Conservation (phyloP, 53 echinoderm and acorn worm genomes). For the Pentamera pediparva region DNA sequence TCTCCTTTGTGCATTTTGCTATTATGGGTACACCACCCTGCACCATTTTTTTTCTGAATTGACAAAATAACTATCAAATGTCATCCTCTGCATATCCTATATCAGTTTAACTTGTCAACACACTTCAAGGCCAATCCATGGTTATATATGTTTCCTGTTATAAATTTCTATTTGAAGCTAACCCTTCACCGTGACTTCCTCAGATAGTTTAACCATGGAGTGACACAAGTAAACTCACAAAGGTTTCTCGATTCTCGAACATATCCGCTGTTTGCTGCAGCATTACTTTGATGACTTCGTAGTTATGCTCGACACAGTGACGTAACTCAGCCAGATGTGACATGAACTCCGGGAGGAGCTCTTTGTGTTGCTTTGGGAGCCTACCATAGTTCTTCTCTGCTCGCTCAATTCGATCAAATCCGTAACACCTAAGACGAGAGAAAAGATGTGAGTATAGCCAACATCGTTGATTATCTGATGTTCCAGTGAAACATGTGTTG, state of each 20-base stretch:
- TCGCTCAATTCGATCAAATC: slow-evolving; percentile 50
- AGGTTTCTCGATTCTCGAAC: slow-evolving; percentile 74
- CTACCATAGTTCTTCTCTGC: slow-evolving; percentile 52
- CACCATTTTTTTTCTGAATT: no score
- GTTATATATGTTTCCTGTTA: no score
- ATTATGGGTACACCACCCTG: no score
- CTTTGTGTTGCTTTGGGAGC: slow-evolving; percentile 53
- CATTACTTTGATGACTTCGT: slow-evolving; percentile 77
- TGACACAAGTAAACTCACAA: slow-evolving; percentile 41
- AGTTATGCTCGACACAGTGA: slow-evolving; percentile 70
- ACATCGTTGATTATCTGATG: background rate
- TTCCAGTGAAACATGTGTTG: background rate
- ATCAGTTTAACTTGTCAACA: no score
- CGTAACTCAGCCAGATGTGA: slow-evolving; percentile 55
- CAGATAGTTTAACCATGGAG: no score
- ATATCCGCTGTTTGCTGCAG: slow-evolving; percentile 50
- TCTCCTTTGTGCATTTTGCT: no score
- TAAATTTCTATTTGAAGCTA: no score
- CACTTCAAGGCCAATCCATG: no score
- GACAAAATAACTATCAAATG: no score
- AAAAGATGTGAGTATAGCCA: no score
- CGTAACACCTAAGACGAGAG: background rate
- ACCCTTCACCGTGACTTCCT: no score
- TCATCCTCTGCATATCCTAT: no score
- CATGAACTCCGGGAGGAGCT: slow-evolving; percentile 53